Evolutionary conservation across 2,888 invertebrate species (phyloP).

Genomic region (Metallyticus violacea): DNA sequence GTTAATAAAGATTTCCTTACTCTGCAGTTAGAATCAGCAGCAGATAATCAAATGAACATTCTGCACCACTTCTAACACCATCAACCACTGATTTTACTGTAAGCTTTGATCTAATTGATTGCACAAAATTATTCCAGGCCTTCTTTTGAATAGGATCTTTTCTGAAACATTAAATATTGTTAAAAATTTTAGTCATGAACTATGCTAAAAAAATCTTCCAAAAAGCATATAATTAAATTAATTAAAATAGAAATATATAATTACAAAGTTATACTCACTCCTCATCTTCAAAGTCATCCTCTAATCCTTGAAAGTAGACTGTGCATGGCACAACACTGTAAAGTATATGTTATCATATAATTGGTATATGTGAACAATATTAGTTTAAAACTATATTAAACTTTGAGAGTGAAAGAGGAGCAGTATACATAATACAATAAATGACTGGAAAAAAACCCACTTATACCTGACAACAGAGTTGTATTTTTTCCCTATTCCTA

Average conservation of each 20-base stretch:
- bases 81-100: constrained; percentile 83
- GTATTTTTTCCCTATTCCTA: constrained; percentile 66
- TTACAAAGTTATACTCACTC: constrained; percentile 19
- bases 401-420: too few relatives aligned
- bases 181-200: background rate
- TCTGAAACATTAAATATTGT: background rate
- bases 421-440: too few relatives aligned
- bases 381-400: background rate
- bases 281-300: constrained; percentile 28
- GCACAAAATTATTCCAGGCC: constrained; percentile 69
- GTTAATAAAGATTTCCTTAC: constrained; percentile 59
- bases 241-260: background rate
- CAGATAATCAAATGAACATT: constrained; percentile 78
- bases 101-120: constrained; percentile 73
- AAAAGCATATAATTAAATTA: background rate
- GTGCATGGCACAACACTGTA: constrained; percentile 61
- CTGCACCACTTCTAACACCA: constrained; percentile 70
- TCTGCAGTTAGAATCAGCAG: constrained; percentile 77
- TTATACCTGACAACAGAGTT: constrained; percentile 69
- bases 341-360: background rate
- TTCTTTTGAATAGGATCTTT: constrained; percentile 48
- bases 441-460: constrained; percentile 33
- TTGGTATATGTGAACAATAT: background rate
- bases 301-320: constrained; percentile 53
- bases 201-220: background rate